Conservation (phyloP, 1,140 invertebrate genomes). For the Phymorhynchus buccinoides region DNA sequence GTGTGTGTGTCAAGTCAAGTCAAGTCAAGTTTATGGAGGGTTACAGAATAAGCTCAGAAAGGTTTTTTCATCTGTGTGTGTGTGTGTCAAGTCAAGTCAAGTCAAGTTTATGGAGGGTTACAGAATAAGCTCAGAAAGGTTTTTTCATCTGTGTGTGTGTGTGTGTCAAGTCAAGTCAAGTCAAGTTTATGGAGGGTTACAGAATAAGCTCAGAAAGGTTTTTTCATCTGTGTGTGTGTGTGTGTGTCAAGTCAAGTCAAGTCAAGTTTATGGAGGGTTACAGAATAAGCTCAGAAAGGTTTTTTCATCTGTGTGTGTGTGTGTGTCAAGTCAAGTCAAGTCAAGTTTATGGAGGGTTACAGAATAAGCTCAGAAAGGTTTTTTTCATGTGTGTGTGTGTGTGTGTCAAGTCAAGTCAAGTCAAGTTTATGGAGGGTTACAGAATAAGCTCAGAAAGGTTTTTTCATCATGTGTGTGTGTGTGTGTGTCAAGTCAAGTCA, state of each 20-base stretch:
- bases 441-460: too few relatives aligned
- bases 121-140: too few relatives aligned
- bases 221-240: constrained; percentile 3
- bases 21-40: too few relatives aligned
- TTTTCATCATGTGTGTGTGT: constrained; percentile 12
- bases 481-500: constrained; percentile 14
- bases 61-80: constrained; percentile 2
- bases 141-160: constrained; percentile 16
- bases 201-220: too few relatives aligned
- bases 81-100: constrained; percentile 7
- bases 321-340: background rate
- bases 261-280: too few relatives aligned
- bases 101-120: too few relatives aligned
- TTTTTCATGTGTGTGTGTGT: constrained; percentile 24
- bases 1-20: constrained; percentile 19
- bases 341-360: too few relatives aligned
- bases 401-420: background rate
- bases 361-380: too few relatives aligned
- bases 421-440: too few relatives aligned
- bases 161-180: background rate
- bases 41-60: too few relatives aligned
- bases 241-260: constrained; percentile 7
- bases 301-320: constrained; percentile 16
- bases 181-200: too few relatives aligned
- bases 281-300: too few relatives aligned